A percentile compares a stretch with the other conserved stretches of the same genome.
Conservation (phyloP, 2,888 invertebrate genomes). For the Trichopoda pennipes region DNA sequence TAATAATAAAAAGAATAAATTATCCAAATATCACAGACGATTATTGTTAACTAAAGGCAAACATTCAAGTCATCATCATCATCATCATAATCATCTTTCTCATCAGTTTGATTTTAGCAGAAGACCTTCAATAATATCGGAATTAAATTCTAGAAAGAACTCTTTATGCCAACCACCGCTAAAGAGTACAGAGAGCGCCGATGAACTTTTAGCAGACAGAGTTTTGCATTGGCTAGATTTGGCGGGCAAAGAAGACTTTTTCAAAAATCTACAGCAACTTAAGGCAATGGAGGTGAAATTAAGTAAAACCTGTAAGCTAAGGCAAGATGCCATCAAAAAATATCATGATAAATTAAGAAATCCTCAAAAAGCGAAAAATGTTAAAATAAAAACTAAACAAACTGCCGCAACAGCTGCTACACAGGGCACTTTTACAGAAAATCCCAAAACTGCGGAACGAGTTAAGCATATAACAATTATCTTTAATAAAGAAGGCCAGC, state of each 20-base stretch:
- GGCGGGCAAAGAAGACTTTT: slow-evolving; percentile 83
- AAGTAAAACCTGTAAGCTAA: slow-evolving; percentile 64
- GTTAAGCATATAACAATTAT: slow-evolving; percentile 80
- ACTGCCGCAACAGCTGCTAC: background rate
- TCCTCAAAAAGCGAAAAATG: background rate
- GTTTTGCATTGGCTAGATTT: slow-evolving; percentile 91
- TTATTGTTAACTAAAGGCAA: slow-evolving; percentile 29
- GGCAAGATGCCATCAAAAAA: slow-evolving; percentile 45
- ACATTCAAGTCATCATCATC: slow-evolving; percentile 53
- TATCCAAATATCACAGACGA: slow-evolving; percentile 19
- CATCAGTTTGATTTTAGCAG: slow-evolving; percentile 53
- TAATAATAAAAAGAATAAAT: slow-evolving; percentile 19
- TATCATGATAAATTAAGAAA: slow-evolving; percentile 21
- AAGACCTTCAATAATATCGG: slow-evolving; percentile 69
- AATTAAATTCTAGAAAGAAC: slow-evolving; percentile 73
- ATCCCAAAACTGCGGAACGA: slow-evolving; percentile 67
- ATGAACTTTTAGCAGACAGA: slow-evolving; percentile 84
- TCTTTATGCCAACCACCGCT: slow-evolving; percentile 72
- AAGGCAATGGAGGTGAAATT: slow-evolving; percentile 63
- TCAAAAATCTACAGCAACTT: slow-evolving; percentile 44
- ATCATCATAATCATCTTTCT: slow-evolving; percentile 37
- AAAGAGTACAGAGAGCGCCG: slow-evolving; percentile 72
- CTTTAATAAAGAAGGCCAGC: slow-evolving; percentile 78
- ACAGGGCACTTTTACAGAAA: background rate
- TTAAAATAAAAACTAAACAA: slow-evolving; percentile 21